Conservation (phyloP, 2,797 vertebrate species). For the Centropyge bicolor region DNA sequence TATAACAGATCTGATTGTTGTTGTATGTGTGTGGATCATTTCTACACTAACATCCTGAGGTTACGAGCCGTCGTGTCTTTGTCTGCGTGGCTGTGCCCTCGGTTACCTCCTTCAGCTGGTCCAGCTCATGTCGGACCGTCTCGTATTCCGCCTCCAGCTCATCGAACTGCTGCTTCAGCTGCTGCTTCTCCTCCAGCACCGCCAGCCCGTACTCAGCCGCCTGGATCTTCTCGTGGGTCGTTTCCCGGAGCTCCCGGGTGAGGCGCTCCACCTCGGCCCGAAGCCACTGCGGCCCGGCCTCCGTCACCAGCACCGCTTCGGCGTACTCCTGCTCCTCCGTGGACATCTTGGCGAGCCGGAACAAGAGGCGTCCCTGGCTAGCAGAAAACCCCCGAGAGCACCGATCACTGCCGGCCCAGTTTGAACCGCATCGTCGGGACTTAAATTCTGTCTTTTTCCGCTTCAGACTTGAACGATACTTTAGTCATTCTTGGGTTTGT, state of each 20-base stretch:
- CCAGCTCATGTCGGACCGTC: conserved; percentile 91
- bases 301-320: conserved; percentile 90
- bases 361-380: conserved; percentile 80
- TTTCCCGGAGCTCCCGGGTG: conserved; percentile 92
- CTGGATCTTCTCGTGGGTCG: conserved; percentile 97
- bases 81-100: conserved; percentile 48
- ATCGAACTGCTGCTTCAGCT: conserved; percentile 93
- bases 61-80: no score
- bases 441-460: conserved; percentile 19
- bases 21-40: no score
- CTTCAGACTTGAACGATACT: conserved; percentile 24
- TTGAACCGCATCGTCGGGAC: conserved; percentile 73
- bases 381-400: conserved; percentile 50
- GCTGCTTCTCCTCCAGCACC: conserved; percentile 98
- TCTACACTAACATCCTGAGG: no score
- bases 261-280: conserved; percentile 91
- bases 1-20: conserved; percentile 14
- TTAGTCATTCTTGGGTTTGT: conserved; percentile 69
- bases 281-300: conserved; percentile 91
- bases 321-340: conserved; percentile 90
- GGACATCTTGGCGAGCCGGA: conserved; percentile 85
- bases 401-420: conserved; percentile 76
- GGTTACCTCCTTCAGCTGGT: conserved; percentile 94
- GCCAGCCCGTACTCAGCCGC: conserved; percentile 97
- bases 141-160: conserved; percentile 95